These are phyloP conservation scores for Syrrhaptes paradoxus DNA, from an alignment of 2,113 vertebrate genomes.

Conservation along the genomic window DNA sequence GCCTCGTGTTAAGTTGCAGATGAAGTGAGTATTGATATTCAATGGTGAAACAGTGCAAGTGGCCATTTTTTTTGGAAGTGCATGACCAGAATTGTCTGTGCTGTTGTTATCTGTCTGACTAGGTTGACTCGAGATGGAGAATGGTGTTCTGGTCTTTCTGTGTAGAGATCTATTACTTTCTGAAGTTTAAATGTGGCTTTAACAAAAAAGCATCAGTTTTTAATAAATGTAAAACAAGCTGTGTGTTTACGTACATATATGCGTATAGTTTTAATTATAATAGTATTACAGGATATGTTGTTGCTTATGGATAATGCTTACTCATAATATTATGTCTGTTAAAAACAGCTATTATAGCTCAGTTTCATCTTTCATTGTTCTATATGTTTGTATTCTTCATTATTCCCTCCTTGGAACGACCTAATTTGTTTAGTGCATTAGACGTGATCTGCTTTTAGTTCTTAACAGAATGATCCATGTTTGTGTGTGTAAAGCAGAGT, in stretches of 20 bases:
- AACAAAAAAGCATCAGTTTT: background rate
- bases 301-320: background rate
- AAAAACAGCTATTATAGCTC: background rate
- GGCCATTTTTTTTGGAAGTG: background rate
- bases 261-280: background rate
- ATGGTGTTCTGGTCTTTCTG: background rate
- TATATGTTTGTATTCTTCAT: background rate
- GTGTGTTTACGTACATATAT: background rate
- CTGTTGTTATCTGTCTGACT: background rate
- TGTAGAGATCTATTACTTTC: background rate
- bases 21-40: conserved; percentile 76
- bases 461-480: background rate
- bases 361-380: background rate
- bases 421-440: background rate
- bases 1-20: conserved; percentile 83
- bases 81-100: background rate
- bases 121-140: background rate
- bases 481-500: background rate
- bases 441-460: background rate
- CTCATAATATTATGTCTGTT: background rate
- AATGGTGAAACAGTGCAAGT: background rate
- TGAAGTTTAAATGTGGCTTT: background rate
- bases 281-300: background rate
- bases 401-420: background rate
- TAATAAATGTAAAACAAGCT: background rate